phyloP scores from a whole-genome alignment of 1,140 invertebrate genomes.

The Macrobrachium nipponense region DNA sequence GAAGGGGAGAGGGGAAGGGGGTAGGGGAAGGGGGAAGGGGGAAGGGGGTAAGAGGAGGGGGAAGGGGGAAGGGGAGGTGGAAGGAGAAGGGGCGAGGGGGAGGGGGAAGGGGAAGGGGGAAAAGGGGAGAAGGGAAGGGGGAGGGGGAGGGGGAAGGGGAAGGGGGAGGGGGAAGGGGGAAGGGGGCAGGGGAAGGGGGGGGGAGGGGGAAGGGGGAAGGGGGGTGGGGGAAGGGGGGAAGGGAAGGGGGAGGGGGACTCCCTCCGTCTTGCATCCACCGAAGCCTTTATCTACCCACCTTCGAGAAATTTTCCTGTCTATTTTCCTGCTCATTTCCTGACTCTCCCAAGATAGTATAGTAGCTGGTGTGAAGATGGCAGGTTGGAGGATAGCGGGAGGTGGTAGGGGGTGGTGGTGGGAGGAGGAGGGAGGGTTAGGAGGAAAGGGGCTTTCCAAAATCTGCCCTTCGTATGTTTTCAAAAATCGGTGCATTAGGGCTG shows the following conservation, averaged over 20 bases:
- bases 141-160: background rate
- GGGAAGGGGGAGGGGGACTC: background rate
- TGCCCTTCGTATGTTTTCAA: background rate
- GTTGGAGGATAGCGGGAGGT: background rate
- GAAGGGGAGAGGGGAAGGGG: background rate
- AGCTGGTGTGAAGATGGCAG: background rate
- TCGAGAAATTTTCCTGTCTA: too few relatives aligned
- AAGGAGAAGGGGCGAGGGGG: background rate
- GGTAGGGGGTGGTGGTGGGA: background rate
- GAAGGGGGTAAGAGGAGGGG: background rate
- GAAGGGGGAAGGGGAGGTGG: too few relatives aligned
- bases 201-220: background rate
- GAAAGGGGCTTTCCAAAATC: background rate
- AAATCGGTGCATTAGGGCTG: background rate
- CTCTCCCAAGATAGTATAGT: background rate
- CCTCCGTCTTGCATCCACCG: too few relatives aligned
- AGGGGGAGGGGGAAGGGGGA: background rate
- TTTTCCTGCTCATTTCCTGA: too few relatives aligned
- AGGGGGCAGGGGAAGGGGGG: background rate
- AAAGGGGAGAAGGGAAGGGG: background rate
- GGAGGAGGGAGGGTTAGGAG: background rate
- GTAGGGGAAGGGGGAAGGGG: background rate
- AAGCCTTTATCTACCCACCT: too few relatives aligned
- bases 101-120: background rate
- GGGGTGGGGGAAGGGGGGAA: background rate